phyloP scores from a whole-genome alignment of 2,797 vertebrate species.

The Syngnathus acus region DNA sequence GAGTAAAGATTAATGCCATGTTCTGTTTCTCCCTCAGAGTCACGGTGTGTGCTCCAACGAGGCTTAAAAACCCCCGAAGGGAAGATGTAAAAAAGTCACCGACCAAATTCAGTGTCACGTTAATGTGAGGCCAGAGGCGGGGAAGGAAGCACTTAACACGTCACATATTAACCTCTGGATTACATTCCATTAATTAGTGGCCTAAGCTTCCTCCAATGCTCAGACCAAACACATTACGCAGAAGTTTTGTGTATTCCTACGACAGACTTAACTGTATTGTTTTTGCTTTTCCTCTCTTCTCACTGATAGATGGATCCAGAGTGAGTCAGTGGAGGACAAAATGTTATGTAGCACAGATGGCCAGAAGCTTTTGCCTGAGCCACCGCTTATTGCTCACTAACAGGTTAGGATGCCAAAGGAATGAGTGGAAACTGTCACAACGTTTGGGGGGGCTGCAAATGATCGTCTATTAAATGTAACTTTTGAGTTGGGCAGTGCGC shows the following conservation, averaged over 20 bases:
- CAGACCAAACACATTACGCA: not conserved
- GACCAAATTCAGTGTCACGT: not conserved
- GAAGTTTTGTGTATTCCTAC: not conserved
- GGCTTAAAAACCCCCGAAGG: not conserved
- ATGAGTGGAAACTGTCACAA: conserved; percentile 53
- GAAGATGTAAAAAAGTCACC: not conserved
- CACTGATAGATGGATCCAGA: too few species aligned
- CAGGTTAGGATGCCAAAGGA: conserved; percentile 56
- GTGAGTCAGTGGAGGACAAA: conserved; percentile 63
- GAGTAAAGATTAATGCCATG: conserved; percentile 10
- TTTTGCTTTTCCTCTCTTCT: not conserved
- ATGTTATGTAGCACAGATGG: conserved; percentile 66
- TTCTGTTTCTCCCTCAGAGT: not conserved
- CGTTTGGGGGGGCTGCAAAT: conserved; percentile 15
- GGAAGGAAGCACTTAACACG: conserved; percentile 4
- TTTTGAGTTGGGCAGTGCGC: not conserved
- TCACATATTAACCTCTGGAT: conserved; percentile 7
- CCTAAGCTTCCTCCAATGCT: not conserved
- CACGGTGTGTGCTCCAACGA: not conserved
- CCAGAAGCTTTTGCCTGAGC: conserved; percentile 54
- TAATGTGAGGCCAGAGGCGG: not conserved
- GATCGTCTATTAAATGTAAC: not conserved
- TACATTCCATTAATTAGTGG: not conserved
- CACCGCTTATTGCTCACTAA: conserved; percentile 56
- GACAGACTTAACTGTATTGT: conserved; percentile 1